Evolutionary conservation across 2,797 vertebrate species (phyloP), one percentile per base, ranked within the genome.

Genomic region (Streptopelia turtur): DNA sequence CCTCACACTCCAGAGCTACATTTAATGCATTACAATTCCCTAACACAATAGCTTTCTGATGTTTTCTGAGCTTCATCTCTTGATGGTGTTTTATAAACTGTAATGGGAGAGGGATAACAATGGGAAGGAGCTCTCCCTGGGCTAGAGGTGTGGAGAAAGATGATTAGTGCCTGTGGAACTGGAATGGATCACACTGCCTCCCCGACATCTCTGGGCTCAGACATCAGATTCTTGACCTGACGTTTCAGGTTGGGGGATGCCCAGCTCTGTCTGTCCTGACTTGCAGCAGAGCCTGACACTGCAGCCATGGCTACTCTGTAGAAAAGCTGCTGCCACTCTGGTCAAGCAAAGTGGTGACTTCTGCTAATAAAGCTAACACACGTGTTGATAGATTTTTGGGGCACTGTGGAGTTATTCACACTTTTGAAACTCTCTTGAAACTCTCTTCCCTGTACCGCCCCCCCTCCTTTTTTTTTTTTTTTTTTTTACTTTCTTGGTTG

Each of bases 31-130:
- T 95, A 83, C 60, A 93, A 27, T 97, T 97, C 89, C 75, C 76
- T 94, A 45, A 45, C 55, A 33, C 96, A 97, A 97, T 87, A 94
- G 83, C 61, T 96, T 97, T 95, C 37, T 95, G 84, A 78, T 95
- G 52, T 97, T 97, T 96, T 85, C 82, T 61, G 83, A 96, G 76
- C 93, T 97, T 96, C 87, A 50, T 91, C 45, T 87, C 83, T 96
- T 37, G 17, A 64, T 77, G 90, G 28, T 68, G 76, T 91, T 97
- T 96, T 94, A 94, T 96, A 78, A 94, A 94, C 96, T 90, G 50
- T 94, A 83, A 70, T 66, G 87, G 60, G 61, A 80, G 45, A 61
- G 74, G 52, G 79, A 82, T 93, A 86, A 95, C 95, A 93, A 97
- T 65, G 53, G 49, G 76, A 76, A 84, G 61, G 77, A 87, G 33